Evolutionary conservation across 2,888 invertebrate genomes (phyloP), one percentile per base, ranked within the genome.

Genomic region (Uloborus plumipes): DNA sequence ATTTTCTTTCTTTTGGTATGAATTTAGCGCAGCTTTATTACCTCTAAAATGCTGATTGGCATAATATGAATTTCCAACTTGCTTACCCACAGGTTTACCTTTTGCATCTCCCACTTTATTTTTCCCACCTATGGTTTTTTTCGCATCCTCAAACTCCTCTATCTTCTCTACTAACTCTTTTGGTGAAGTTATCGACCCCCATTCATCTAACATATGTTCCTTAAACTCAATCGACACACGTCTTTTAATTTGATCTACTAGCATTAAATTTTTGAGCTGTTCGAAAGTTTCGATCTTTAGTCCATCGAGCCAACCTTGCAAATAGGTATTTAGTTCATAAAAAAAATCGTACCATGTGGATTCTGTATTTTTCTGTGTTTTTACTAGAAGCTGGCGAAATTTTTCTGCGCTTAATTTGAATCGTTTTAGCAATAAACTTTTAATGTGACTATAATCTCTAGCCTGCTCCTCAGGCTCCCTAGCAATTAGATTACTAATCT

Each of bases 221-320:
- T 62, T 49, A 7, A 75, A 50, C 47, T 75, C 75, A 7, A 15
- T 16, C 16, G 49, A 55, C n/a, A 53, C 65, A 0, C 74, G 65
- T 15, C 16, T 53, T 15, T 75, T 75, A 1, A 66, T 14, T 22
- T 58, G 51, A 11, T 75, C 74, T 0, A 62, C 26, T 16, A 66
- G 49, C 39, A 77, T 69, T 20, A 59, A 22, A 51, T 86, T 88
- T 66, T 86, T 88, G n/a, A 61, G 73, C 15, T 18, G 47, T n/a
- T 69, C 65, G 14, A 61, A 74, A 22, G 18, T 59, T n/a, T 26
- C 9, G 9, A 67, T 50, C 9, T 67, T 18, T 16, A 67, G 15
- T 7, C 50, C 49, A 20, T 3, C 15, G 18, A 67, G 15, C 67
- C 67, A 67, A 9, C 11, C 22, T 67, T 4, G 14, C n/a, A 65